Evolutionary conservation across 2,113 vertebrate species (phyloP).

Genomic region (Sarotherodon lohbergeri): DNA sequence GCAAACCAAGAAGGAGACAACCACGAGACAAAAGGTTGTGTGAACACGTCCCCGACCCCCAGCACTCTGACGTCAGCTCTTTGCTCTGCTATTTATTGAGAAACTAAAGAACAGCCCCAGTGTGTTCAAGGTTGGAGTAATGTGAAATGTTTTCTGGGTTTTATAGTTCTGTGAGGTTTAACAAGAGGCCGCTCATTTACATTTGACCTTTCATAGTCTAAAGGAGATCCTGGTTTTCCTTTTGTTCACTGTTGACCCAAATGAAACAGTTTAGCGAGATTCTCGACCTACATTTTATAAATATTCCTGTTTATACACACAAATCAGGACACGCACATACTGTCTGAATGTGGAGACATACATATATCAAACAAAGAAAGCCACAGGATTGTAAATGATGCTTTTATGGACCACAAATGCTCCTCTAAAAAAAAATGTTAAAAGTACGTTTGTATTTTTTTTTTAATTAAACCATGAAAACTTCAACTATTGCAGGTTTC

Average conservation of each 20-base stretch:
- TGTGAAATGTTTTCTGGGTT: background rate
- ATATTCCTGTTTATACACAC: background rate
- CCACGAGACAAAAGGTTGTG: background rate
- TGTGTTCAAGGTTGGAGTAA: background rate
- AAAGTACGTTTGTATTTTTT: background rate
- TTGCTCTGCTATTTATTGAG: background rate
- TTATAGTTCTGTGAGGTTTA: slow-evolving; percentile 25
- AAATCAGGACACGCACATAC: background rate
- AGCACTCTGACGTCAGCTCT: background rate
- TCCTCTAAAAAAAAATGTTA: background rate
- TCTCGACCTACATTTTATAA: background rate
- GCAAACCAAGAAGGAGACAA: background rate
- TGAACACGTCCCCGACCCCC: background rate
- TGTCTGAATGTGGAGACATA: background rate
- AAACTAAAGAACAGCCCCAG: background rate
- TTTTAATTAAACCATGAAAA: background rate
- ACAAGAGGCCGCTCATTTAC: slow-evolving; percentile 19
- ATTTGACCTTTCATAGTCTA: slow-evolving; percentile 41
- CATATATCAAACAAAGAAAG: background rate
- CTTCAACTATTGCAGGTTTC: background rate
- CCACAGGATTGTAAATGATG: background rate
- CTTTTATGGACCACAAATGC: background rate
- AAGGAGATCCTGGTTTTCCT: background rate
- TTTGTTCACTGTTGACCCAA: background rate
- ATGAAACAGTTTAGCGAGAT: background rate